Evolutionary conservation across 2,113 vertebrate species (phyloP), one percentile per base, ranked within the genome.

Genomic region (Irena cyanogastra): DNA sequence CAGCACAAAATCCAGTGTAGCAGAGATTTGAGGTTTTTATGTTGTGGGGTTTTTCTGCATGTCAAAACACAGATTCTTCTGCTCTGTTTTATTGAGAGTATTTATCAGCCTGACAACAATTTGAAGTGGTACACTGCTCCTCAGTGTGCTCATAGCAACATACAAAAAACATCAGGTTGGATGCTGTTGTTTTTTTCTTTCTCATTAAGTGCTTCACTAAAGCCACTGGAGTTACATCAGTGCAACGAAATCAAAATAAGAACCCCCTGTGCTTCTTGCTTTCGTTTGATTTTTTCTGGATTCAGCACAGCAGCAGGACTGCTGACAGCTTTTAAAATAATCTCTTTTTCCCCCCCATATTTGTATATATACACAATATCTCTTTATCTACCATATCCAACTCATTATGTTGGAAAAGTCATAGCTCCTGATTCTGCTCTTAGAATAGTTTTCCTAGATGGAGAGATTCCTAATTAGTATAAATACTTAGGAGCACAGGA

Each of bases 351-450:
- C 1, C 10, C 10, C 22, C 9, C 11, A 22, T 16, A 5, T 33
- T 37, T 56, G 7, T 42, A 41, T 47, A n/a, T 21, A 47, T 20
- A 70, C 6, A 42, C 0, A 0, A 13, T 47, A 63, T 42, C 30
- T 56, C 16, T 70, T 66, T 64, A 78, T 41, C 28, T 84, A 54
- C 35, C 64, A 59, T 33, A 85, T 52, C 19, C 61, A 76, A 27
- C 12, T 8, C 37, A 26, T 47, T 89, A 50, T 4, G 1, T 30
- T 76, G 61, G 49, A 59, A 49, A n/a, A 64, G 31, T 64, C 44
- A 45, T 1, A 60, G 22, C n/a, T 35, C 20, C 54, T 45, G 31
- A 65, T 83, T 72, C 45, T 92, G 57, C n/a, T 93, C 31, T 49
- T 28, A 28, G 6, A 69, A 52, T 7, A 35, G 14, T 64, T 78